Percentiles rank a stretch among this genome's conserved stretches.
phyloP scores from a whole-genome alignment of 1,140 invertebrate species.

The Drosophila virilis region DNA sequence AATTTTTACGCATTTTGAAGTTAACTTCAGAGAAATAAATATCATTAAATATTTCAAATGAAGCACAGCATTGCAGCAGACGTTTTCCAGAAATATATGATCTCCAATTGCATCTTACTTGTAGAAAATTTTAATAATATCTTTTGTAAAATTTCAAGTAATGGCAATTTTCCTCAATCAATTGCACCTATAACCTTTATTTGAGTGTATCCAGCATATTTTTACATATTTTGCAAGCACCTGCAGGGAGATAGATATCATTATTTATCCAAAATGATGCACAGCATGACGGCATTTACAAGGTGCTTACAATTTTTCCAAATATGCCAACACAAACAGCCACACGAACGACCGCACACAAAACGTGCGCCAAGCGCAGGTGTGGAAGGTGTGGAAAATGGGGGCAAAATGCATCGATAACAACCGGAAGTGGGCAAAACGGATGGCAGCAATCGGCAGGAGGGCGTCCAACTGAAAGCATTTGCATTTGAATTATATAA shows the following conservation, averaged over 20 bases:
- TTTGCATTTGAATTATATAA: slow-evolving; percentile 75
- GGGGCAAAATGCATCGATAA: slow-evolving; percentile 52
- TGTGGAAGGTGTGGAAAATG: not conserved
- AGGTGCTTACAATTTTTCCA: slow-evolving; percentile 77
- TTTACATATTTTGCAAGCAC: slow-evolving; percentile 5
- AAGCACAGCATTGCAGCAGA: not conserved
- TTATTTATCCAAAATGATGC: slow-evolving; percentile 65
- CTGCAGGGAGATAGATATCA: slow-evolving; percentile 46
- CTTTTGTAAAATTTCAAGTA: not conserved
- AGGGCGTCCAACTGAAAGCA: slow-evolving; percentile 35
- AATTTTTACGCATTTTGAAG: too few relatives aligned
- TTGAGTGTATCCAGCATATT: slow-evolving; percentile 13
- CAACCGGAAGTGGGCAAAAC: slow-evolving; percentile 15
- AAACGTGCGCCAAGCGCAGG: slow-evolving; percentile 1
- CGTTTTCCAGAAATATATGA: not conserved
- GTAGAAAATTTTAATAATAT: not conserved
- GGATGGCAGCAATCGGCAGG: slow-evolving; percentile 20
- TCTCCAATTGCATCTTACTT: not conserved
- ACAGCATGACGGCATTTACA: slow-evolving; percentile 47
- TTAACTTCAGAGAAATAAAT: not conserved
- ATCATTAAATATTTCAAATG: not conserved
- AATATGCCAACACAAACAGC: slow-evolving; percentile 64
- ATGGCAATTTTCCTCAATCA: not conserved
- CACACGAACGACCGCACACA: slow-evolving; percentile 45
- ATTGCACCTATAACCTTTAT: not conserved